These are phyloP conservation scores for Lepus americanus DNA, from an alignment of 2,113 vertebrate species.

Conservation along the genomic window DNA sequence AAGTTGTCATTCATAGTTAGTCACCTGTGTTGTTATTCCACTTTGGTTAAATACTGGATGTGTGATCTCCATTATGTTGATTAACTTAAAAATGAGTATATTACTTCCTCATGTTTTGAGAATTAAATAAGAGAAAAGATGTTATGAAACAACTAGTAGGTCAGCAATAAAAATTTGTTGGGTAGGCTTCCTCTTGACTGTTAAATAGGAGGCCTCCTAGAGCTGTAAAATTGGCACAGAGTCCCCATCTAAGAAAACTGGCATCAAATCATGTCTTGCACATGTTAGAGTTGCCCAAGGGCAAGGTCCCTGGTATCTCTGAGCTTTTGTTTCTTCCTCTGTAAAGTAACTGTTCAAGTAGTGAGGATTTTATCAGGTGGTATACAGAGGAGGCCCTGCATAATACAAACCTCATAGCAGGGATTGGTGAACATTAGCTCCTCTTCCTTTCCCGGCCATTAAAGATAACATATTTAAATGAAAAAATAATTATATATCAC, in stretches of 20 bases:
- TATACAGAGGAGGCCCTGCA: not conserved
- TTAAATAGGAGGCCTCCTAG: not conserved
- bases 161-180: not conserved
- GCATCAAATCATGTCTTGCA: not conserved
- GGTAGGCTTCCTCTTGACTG: not conserved
- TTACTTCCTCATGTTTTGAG: not conserved
- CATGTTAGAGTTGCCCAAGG: not conserved
- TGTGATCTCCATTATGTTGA: not conserved
- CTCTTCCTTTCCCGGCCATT: not conserved
- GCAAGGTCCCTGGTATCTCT: not conserved
- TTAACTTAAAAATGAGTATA: not conserved
- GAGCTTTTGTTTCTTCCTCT: constrained; percentile 12
- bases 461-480: constrained; percentile 3
- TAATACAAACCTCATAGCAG: not conserved
- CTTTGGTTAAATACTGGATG: not conserved
- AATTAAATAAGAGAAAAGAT: not conserved
- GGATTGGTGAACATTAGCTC: not conserved
- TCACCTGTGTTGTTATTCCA: not conserved
- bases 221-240: not conserved
- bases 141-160: not conserved
- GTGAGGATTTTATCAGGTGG: constrained; percentile 48
- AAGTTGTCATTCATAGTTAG: not conserved
- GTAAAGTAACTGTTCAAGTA: not conserved
- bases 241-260: not conserved
- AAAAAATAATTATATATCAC: not conserved